phyloP scores from a whole-genome alignment of 2,797 vertebrate genomes.

The Typhlichthys eigenmanni region DNA sequence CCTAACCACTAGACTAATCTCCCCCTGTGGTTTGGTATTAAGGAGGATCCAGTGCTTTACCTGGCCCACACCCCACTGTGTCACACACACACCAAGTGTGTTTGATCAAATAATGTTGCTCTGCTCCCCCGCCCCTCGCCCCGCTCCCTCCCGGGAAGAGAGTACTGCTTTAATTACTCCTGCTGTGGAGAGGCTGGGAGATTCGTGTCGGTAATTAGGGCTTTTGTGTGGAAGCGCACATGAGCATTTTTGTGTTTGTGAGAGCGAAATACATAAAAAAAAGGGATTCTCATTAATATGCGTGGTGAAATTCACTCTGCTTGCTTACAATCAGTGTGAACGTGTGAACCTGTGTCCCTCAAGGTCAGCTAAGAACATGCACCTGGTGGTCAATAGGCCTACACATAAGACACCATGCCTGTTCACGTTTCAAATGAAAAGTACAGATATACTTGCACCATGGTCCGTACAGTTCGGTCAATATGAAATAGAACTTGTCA shows the following conservation, averaged over 20 bases:
- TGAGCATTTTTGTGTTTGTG: conserved; percentile 11
- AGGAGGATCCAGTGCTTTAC: no score
- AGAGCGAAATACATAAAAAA: neutral
- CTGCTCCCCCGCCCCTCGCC: conserved; percentile 43
- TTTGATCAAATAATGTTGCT: neutral
- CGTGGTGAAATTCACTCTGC: conserved; percentile 11
- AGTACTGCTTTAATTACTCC: conserved; percentile 70
- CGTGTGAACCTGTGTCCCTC: neutral
- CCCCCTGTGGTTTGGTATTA: no score
- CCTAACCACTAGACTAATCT: no score
- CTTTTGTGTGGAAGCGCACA: conserved; percentile 30
- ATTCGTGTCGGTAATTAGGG: conserved; percentile 69
- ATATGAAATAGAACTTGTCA: no score
- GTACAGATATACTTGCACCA: no score
- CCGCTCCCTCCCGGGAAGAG: conserved; percentile 49
- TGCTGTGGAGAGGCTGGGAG: conserved; percentile 60
- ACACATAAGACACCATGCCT: no score
- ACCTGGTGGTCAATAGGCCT: no score
- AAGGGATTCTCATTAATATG: conserved; percentile 8
- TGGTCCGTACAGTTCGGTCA: no score
- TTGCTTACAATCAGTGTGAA: neutral
- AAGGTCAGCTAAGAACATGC: no score
- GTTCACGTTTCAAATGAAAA: no score
- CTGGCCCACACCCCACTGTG: no score
- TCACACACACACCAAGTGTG: no score